Evolutionary conservation across 2,888 invertebrate species (phyloP).

Genomic region (Philonicus albiceps): DNA sequence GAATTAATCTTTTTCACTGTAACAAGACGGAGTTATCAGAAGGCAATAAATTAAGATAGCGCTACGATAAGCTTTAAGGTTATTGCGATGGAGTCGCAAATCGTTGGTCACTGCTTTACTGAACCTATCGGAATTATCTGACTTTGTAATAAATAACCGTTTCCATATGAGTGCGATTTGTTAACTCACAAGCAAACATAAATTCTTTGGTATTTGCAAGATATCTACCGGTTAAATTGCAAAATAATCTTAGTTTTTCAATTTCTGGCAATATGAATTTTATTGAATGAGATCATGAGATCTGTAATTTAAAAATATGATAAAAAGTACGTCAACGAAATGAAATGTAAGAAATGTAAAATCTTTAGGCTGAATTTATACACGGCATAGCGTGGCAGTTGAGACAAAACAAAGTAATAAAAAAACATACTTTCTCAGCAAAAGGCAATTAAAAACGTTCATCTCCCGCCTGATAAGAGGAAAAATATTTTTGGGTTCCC

Average conservation of each 20-base stretch:
- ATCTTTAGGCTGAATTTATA: neutral
- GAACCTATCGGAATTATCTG: neutral
- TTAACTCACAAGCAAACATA: neutral
- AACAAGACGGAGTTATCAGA: neutral
- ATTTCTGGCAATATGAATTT: too few species aligned
- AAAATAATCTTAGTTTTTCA: neutral
- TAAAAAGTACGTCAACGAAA: neutral
- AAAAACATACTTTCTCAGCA: neutral
- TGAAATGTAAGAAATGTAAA: neutral
- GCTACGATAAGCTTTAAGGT: neutral
- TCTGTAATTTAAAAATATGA: neutral
- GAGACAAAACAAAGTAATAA: neutral
- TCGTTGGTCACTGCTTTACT: neutral
- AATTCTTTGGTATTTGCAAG: neutral
- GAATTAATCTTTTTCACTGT: neutral
- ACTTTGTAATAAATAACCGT: neutral
- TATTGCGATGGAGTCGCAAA: neutral
- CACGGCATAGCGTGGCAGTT: neutral
- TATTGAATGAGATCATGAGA: neutral
- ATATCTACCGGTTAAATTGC: neutral
- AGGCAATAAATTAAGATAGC: neutral
- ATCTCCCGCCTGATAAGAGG: neutral
- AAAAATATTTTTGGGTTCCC: constrained; percentile 14
- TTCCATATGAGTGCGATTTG: neutral
- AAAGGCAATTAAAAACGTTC: constrained; percentile 17